Base-by-base conservation (phyloP, 35 echinoderm and acorn worm genomes). In the Amphiura filiformis region DNA sequence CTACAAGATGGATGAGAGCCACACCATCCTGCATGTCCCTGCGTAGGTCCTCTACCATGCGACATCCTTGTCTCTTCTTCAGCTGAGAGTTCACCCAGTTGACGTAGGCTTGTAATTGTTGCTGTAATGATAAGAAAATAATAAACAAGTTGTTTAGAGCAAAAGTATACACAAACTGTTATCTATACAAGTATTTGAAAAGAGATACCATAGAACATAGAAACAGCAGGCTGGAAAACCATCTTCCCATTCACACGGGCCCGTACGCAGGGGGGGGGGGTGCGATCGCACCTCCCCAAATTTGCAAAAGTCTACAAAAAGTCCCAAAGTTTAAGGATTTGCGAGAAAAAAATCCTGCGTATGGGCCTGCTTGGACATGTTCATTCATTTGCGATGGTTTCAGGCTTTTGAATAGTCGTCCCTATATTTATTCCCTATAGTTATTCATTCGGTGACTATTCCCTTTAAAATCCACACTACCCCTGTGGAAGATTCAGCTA, bases 51-150 rank as follows among this genome's bases (percentile, higher is more conserved):
- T 98, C 96, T 33, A 98, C 92, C 86, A 98, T 85, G 30, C 83
- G 86, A 90, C 92, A 94, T 81, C 96, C 96, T 47, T 82, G 82
- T 39, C 91, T 88, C 85, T 98, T 98, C 92, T 98, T 98, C 30
- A 98, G 86, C 83, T 98, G 96, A 22, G 96, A 98, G 79, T 97
- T 97, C 23, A 97, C 95, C 95, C 95, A 97, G 23, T 92, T 92
- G 35, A 97, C 95, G 70, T 97, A 97, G 5, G 95, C 95, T 82
- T 97, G 92, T 49, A 97, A 83, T 97, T 97, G 95, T 97, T 97
- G 95, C 95, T 97, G 82, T 57, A 83, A 56, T n/a, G 32, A 78
- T 0, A 78, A 26, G 87, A 87, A 33, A 81, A 78, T 89, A 78
- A 57, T 35, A 26, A 44, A 80, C 41, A 38, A 80, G 26, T 22